A percentile compares a stretch with the other conserved stretches of the same genome.
These are phyloP conservation scores for Tipula unca DNA, from an alignment of 2,888 invertebrate genomes.

Conservation along the genomic window DNA sequence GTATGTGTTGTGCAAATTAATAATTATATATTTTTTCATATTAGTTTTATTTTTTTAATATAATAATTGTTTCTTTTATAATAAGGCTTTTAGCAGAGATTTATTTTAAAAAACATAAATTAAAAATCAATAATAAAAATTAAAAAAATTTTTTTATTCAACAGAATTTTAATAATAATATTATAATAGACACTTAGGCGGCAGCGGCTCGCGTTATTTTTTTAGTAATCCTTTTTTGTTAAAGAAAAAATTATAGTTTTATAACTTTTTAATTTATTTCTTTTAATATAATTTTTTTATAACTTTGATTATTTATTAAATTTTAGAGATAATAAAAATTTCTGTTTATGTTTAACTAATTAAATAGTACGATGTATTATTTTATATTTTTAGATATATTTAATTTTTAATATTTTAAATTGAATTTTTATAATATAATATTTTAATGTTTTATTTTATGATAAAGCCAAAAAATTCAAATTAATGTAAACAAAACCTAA, in stretches of 20 bases:
- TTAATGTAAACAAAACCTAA: background rate
- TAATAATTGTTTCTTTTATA: background rate
- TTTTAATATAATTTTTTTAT: background rate
- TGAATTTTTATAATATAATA: background rate
- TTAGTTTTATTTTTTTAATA: background rate
- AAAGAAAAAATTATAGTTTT: background rate
- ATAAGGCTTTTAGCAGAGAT: constrained; percentile 18
- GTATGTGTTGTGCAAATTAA: background rate
- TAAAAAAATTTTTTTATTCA: background rate
- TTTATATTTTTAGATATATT: background rate
- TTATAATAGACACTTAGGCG: constrained; percentile 19
- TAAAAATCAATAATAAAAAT: background rate
- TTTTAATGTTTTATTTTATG: background rate
- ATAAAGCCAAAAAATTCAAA: background rate
- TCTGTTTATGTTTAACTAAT: background rate
- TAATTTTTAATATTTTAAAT: background rate
- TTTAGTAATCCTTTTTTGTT: background rate
- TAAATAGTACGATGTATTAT: background rate
- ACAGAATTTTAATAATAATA: background rate
- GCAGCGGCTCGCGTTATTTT: background rate
- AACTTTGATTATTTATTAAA: background rate
- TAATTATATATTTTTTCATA: background rate
- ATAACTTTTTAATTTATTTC: background rate
- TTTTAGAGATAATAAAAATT: background rate
- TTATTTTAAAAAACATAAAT: background rate